Conservation (phyloP, 2,888 invertebrate species). For the Didymodactylos carnosus region DNA sequence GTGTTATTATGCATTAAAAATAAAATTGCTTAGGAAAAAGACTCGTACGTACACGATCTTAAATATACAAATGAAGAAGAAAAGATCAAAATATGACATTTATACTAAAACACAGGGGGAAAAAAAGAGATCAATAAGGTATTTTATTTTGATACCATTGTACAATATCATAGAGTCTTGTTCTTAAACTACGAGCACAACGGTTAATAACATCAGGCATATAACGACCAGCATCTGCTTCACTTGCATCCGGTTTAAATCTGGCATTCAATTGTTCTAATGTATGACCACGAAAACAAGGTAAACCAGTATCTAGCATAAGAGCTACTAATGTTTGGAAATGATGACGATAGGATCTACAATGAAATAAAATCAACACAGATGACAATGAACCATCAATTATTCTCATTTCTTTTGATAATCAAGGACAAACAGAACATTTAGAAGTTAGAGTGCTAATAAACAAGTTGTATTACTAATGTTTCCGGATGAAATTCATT, state of each 20-base stretch:
- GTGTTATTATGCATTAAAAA: too few relatives aligned
- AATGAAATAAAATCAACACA: too few relatives aligned
- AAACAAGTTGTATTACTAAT: too few relatives aligned
- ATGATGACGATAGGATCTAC: slow-evolving; percentile 73
- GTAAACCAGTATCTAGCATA: slow-evolving; percentile 93
- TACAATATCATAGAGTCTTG: slow-evolving; percentile 7
- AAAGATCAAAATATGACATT: too few relatives aligned
- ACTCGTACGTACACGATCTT: too few relatives aligned
- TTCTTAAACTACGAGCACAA: slow-evolving; percentile 7
- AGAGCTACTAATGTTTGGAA: slow-evolving; percentile 86
- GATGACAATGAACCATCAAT: too few relatives aligned
- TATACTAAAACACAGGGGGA: neutral
- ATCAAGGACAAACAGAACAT: too few relatives aligned
- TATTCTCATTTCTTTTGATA: too few relatives aligned
- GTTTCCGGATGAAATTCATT: too few relatives aligned
- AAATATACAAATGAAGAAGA: too few relatives aligned
- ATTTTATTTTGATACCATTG: slow-evolving; percentile 10
- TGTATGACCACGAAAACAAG: slow-evolving; percentile 94
- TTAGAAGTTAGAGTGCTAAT: too few relatives aligned
- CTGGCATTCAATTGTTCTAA: slow-evolving; percentile 71
- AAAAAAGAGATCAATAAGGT: neutral
- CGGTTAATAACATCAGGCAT: slow-evolving; percentile 38
- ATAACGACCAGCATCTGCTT: slow-evolving; percentile 77
- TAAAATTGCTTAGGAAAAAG: too few relatives aligned
- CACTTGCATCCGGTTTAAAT: slow-evolving; percentile 69